Evolutionary conservation across 1,140 invertebrate genomes (phyloP).

Genomic region (Daktulosphaira vitifoliae): DNA sequence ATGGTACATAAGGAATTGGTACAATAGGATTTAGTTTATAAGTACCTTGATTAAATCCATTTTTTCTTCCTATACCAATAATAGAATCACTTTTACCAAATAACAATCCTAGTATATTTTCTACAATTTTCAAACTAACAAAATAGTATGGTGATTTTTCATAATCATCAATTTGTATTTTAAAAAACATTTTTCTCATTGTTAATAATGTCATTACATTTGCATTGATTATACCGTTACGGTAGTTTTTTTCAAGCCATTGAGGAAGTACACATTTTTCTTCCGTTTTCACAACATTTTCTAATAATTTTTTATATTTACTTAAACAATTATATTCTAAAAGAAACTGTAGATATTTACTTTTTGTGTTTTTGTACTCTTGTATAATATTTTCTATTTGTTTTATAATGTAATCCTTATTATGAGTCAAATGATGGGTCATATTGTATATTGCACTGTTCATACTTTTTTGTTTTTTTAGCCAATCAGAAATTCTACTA

Average conservation of each 20-base stretch:
- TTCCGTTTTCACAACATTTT: slow-evolving; percentile 35
- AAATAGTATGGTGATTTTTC: slow-evolving; percentile 50
- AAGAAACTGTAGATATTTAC: slow-evolving; percentile 21
- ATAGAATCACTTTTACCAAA: slow-evolving; percentile 13
- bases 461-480: slow-evolving; percentile 55
- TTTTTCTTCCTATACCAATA: slow-evolving; percentile 26
- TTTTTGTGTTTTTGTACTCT: slow-evolving; percentile 36
- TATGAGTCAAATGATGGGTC: slow-evolving; percentile 21
- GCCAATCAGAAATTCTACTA: slow-evolving; percentile 60
- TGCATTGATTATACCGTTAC: slow-evolving; percentile 50
- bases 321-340: slow-evolving; percentile 33
- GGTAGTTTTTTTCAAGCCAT: slow-evolving; percentile 57
- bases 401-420: background rate
- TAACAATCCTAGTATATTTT: slow-evolving; percentile 47
- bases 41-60: slow-evolving; percentile 19
- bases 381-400: slow-evolving; percentile 29
- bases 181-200: slow-evolving; percentile 55
- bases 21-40: slow-evolving; percentile 2
- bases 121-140: slow-evolving; percentile 51
- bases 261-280: slow-evolving; percentile 45
- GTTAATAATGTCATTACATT: slow-evolving; percentile 59
- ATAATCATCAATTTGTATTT: slow-evolving; percentile 65
- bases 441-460: slow-evolving; percentile 57
- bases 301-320: slow-evolving; percentile 31
- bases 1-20: slow-evolving; percentile 6